Percentiles rank a stretch among this genome's conserved stretches.
These are phyloP conservation scores for Lordiphosa fenestrarum DNA, from an alignment of 2,888 invertebrate species.

Conservation along the genomic window DNA sequence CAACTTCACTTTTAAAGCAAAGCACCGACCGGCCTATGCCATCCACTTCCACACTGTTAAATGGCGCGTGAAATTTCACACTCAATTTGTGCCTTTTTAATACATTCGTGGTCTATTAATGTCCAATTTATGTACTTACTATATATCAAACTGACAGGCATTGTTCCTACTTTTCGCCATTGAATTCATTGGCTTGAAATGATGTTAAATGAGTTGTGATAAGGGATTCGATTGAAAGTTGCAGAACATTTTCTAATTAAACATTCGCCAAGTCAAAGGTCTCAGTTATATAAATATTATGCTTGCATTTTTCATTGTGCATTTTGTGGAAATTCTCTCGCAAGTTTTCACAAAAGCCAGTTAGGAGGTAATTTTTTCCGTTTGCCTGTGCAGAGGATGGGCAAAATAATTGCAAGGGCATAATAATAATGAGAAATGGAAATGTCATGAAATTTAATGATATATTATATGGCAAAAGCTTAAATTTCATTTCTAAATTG, in stretches of 20 bases:
- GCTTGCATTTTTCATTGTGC: too few relatives aligned
- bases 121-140: constrained; percentile 57
- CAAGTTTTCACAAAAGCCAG: too few relatives aligned
- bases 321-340: too few relatives aligned
- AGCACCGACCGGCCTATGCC: neutral
- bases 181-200: constrained; percentile 3
- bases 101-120: constrained; percentile 50
- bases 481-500: too few relatives aligned
- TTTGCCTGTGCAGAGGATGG: too few relatives aligned
- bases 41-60: constrained; percentile 35
- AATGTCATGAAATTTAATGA: too few relatives aligned
- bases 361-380: too few relatives aligned
- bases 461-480: too few relatives aligned
- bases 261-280: neutral
- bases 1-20: constrained; percentile 25
- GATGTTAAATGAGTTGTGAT: constrained; percentile 2
- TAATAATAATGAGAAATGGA: too few relatives aligned
- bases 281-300: too few relatives aligned
- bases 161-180: constrained; percentile 15
- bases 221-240: too few relatives aligned
- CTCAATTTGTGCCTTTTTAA: constrained; percentile 52
- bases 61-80: constrained; percentile 71
- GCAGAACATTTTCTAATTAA: neutral
- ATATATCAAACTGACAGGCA: constrained; percentile 32
- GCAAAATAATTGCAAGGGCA: too few relatives aligned